These are phyloP conservation scores for Calliopum simillimum DNA, from an alignment of 2,888 invertebrate genomes.

Conservation along the genomic window DNA sequence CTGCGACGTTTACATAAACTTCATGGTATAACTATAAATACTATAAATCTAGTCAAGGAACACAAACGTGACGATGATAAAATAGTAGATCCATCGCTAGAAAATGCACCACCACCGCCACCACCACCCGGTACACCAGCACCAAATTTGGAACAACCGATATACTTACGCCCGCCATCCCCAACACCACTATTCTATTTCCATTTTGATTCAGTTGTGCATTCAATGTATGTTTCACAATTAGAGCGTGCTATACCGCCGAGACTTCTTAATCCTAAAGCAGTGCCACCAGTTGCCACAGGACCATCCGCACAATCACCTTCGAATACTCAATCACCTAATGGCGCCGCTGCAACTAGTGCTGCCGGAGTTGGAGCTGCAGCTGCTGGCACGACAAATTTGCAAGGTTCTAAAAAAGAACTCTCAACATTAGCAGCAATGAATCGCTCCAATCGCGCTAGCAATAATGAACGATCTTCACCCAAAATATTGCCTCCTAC, in stretches of 20 bases:
- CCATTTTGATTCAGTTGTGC: slow-evolving; percentile 60
- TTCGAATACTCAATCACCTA: slow-evolving; percentile 52
- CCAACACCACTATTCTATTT: slow-evolving; percentile 60
- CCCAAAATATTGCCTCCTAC: slow-evolving; percentile 44
- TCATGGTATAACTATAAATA: slow-evolving; percentile 44
- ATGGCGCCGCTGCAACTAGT: slow-evolving; percentile 46
- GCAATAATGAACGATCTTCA: slow-evolving; percentile 45
- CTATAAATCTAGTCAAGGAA: slow-evolving; percentile 40
- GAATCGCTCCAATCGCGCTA: slow-evolving; percentile 40
- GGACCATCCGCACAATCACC: slow-evolving; percentile 32
- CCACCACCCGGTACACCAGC: slow-evolving; percentile 58
- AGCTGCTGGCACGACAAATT: slow-evolving; percentile 28
- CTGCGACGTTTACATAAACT: slow-evolving; percentile 52
- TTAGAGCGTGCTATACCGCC: slow-evolving; percentile 56
- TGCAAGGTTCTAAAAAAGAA: slow-evolving; percentile 47
- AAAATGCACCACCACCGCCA: slow-evolving; percentile 54
- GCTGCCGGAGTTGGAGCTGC: slow-evolving; percentile 29
- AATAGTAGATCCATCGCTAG: slow-evolving; percentile 52
- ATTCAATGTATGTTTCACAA: slow-evolving; percentile 59
- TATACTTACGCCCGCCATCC: slow-evolving; percentile 54
- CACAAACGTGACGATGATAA: slow-evolving; percentile 45
- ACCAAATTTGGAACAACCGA: slow-evolving; percentile 56
- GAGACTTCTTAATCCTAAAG: slow-evolving; percentile 58
- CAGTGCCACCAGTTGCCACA: slow-evolving; percentile 47
- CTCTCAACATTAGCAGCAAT: slow-evolving; percentile 48